Evolutionary conservation across 2,113 vertebrate species (phyloP).

Genomic region (Amazona guildingii): DNA sequence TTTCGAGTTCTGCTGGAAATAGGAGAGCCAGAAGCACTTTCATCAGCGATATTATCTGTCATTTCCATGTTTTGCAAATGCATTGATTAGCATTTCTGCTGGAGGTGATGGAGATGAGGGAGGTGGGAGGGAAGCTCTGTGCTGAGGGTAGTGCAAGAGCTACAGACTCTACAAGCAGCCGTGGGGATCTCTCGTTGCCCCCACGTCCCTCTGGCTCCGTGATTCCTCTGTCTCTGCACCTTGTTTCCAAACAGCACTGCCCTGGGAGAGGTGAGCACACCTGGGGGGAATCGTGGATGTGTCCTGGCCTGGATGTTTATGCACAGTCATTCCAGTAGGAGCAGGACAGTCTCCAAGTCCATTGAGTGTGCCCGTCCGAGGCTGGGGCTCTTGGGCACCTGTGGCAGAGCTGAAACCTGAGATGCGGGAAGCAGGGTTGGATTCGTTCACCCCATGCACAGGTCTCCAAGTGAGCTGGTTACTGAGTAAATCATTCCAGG

Average conservation of each 20-base stretch:
- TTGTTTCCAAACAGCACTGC: neutral
- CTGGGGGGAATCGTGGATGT: rapidly evolving
- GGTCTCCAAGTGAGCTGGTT: neutral
- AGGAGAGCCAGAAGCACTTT: neutral
- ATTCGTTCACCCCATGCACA: rapidly evolving
- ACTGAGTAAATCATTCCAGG: neutral
- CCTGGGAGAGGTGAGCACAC: neutral
- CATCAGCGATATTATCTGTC: neutral
- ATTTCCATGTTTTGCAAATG: conserved; percentile 4
- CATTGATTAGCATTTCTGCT: conserved; percentile 47
- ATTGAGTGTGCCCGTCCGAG: neutral
- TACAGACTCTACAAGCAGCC: neutral
- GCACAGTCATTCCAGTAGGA: neutral
- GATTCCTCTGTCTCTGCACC: neutral
- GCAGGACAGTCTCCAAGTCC: neutral
- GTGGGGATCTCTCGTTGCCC: neutral
- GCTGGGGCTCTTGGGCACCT: neutral
- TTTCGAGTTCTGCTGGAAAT: neutral
- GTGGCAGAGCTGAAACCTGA: neutral
- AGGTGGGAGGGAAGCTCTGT: neutral
- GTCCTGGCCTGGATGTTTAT: neutral
- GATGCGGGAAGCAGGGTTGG: neutral
- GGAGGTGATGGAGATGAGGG: neutral
- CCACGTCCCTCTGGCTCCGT: rapidly evolving
- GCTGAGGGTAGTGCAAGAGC: neutral